A percentile compares a stretch with the other conserved stretches of the same genome.
Conservation (phyloP, 2,888 invertebrate genomes). For the Choreutis nemorana region DNA sequence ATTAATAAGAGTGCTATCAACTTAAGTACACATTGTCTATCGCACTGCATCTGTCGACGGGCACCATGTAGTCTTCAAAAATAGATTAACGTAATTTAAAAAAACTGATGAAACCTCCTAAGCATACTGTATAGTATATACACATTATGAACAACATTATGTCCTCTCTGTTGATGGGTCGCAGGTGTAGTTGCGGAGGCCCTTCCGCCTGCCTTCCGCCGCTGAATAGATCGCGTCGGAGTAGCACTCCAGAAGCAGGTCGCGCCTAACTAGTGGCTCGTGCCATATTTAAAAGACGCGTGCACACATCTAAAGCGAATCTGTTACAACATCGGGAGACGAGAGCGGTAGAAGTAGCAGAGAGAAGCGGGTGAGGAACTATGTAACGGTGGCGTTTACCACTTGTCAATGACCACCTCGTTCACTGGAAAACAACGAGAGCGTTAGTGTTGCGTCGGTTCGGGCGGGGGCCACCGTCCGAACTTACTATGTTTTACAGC, state of each 20-base stretch:
- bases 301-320: constrained; percentile 34
- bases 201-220: constrained; percentile 14
- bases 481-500: constrained; percentile 42
- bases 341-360: constrained; percentile 53
- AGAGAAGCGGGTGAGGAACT: constrained; percentile 61
- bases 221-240: constrained; percentile 4
- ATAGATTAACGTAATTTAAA: constrained; percentile 62
- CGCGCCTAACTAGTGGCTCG: background rate
- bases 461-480: constrained; percentile 43
- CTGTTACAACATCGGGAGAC: constrained; percentile 36
- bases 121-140: constrained; percentile 63
- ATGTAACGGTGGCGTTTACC: constrained; percentile 62
- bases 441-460: constrained; percentile 43
- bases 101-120: constrained; percentile 64
- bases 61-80: constrained; percentile 64
- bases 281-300: background rate
- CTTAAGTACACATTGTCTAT: constrained; percentile 65
- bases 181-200: constrained; percentile 30
- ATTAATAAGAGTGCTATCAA: constrained; percentile 55
- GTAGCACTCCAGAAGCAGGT: background rate
- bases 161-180: constrained; percentile 52
- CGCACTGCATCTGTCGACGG: constrained; percentile 63
- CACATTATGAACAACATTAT: constrained; percentile 55
- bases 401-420: constrained; percentile 76
- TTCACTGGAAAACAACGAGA: constrained; percentile 72